Conservation (phyloP, 2,888 invertebrate genomes). For the Plebejus melissa region DNA sequence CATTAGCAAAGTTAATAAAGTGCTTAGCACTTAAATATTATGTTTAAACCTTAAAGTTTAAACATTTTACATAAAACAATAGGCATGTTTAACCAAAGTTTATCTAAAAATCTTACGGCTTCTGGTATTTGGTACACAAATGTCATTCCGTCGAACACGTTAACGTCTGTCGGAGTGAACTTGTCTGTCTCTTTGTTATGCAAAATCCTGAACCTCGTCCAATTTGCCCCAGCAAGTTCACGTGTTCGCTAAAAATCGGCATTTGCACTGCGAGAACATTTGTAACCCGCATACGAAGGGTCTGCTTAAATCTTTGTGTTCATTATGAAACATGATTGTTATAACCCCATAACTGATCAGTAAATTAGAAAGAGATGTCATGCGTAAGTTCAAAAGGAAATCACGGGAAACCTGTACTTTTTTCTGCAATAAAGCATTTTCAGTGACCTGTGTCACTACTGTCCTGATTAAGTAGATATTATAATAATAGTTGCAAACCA, state of each 20-base stretch:
- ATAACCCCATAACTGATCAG: not conserved
- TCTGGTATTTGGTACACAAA: conserved; percentile 10
- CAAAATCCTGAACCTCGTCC: conserved; percentile 6
- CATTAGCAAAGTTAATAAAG: too few species aligned
- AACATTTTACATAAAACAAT: too few species aligned
- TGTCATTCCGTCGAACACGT: conserved; percentile 5
- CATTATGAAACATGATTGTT: not conserved
- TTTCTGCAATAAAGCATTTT: too few species aligned
- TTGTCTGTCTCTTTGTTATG: conserved; percentile 15
- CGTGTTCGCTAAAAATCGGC: not conserved
- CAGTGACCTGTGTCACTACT: too few species aligned
- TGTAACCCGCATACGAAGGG: not conserved
- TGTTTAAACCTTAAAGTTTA: too few species aligned
- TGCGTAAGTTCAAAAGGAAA: too few species aligned
- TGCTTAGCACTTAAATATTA: too few species aligned
- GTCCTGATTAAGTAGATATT: not conserved
- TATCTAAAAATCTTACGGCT: not conserved
- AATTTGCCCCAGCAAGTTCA: conserved; percentile 4
- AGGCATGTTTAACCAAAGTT: not conserved
- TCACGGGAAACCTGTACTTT: too few species aligned
- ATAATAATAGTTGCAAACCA: not conserved
- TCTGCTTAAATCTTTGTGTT: not conserved
- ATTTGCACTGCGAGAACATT: not conserved
- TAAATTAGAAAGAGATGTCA: not conserved
- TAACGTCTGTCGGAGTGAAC: not conserved